These are phyloP conservation scores for Psittacula echo DNA, from an alignment of 2,797 vertebrate species.

Conservation along the genomic window DNA sequence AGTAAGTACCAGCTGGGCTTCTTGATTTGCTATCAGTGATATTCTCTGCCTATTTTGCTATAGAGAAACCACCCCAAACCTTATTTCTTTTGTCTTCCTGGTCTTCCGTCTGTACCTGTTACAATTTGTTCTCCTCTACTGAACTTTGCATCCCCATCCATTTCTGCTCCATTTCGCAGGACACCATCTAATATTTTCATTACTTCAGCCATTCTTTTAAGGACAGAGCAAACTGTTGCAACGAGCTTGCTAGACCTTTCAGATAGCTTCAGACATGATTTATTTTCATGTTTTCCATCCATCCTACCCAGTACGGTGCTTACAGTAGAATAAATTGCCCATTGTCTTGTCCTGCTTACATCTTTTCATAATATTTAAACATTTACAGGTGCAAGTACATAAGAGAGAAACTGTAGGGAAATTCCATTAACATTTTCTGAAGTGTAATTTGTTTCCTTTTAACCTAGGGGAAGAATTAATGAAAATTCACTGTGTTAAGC, in stretches of 20 bases:
- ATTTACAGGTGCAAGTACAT: not conserved
- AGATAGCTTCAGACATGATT: not conserved
- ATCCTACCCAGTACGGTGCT: not conserved
- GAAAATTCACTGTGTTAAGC: constrained; percentile 57
- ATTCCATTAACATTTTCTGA: constrained; percentile 43
- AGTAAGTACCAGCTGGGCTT: not conserved
- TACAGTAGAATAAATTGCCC: not conserved
- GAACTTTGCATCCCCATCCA: not conserved
- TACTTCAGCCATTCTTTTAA: not conserved
- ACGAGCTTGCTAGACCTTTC: not conserved
- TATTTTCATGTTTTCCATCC: not conserved
- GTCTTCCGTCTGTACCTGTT: not conserved
- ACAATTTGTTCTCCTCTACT: not conserved
- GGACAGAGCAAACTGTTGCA: not conserved
- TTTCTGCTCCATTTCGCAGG: not conserved
- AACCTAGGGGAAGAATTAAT: constrained; percentile 65
- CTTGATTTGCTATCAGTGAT: not conserved
- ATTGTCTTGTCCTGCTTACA: not conserved
- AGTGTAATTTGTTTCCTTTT: constrained; percentile 59
- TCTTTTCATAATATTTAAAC: constrained; percentile 3
- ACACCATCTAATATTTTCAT: not conserved
- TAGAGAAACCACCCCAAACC: not conserved
- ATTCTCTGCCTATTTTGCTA: not conserved
- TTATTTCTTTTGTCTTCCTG: not conserved
- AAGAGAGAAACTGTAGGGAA: not conserved